Evolutionary conservation across 2,797 vertebrate genomes (phyloP), one percentile per base, ranked within the genome.

Genomic region (Galagoides demidoff): DNA sequence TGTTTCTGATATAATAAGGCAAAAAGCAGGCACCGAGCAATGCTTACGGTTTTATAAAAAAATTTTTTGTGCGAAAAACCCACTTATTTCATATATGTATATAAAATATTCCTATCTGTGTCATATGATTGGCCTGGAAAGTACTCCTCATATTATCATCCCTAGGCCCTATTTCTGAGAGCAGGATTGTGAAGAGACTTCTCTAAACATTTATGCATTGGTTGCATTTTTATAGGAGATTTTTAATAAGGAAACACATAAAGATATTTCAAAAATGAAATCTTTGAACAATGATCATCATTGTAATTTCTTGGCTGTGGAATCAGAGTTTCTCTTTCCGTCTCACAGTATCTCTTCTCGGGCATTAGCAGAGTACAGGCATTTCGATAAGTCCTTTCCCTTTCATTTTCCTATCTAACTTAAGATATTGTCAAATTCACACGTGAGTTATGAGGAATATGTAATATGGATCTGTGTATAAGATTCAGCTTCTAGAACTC

Each of bases 401-500:
- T 66, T 66, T 23, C 49, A 10, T 89, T 96, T 96, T 95, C 85
- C 71, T 89, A 3, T 45, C 63, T 93, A 68, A 71, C 90, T 79
- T 92, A 70, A 90, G 83, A 77, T 57, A 73, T 34, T 57, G 34
- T 95, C 92, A 89, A 93, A 91, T 94, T 25, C 29, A 5, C 45
- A 17, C 45, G 52, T 92, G 89, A 92, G 57, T 95, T 93, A 91
- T 19, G 92, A 95, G 83, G 34, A 86, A 74, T 84, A 68, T 39
- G 84, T 52, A 39, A 20, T 29, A 7, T 23, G 2, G 78, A 27
- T 92, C 52, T 90, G 39, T 52, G 66, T 71, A 59, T 57, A 66
- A 45, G 43, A 37, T 81, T 89, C 95, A 77, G 84, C 68, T 96
- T 95, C 85, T 63, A 89, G 37, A 20, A 17, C 45, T 89, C 84